Evolutionary conservation across 2,888 invertebrate species (phyloP).

Genomic region (Pollenia angustigena): DNA sequence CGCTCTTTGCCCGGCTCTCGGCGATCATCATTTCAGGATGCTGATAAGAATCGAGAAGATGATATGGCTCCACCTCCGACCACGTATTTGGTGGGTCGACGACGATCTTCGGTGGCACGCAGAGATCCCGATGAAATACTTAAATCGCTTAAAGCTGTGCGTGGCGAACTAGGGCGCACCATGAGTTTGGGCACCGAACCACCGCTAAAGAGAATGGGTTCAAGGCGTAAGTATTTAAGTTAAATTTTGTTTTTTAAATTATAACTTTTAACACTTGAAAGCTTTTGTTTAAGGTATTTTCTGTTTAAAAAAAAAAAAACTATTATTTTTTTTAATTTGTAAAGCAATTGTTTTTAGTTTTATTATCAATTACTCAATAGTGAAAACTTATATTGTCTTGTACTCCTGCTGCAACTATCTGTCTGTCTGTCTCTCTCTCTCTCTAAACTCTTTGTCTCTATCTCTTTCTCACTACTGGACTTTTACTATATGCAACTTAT

Average conservation of each 20-base stretch:
- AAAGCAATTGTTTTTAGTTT: slow-evolving; percentile 28
- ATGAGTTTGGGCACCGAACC: slow-evolving; percentile 90
- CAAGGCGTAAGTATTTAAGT: slow-evolving; percentile 88
- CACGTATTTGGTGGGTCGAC: slow-evolving; percentile 88
- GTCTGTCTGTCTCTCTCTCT: slow-evolving; percentile 28
- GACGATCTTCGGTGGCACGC: slow-evolving; percentile 92
- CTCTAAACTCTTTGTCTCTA: slow-evolving; percentile 17
- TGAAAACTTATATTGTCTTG: slow-evolving; percentile 28
- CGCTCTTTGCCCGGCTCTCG: slow-evolving; percentile 93
- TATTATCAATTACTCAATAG: not conserved
- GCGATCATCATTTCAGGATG: slow-evolving; percentile 92
- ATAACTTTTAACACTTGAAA: not conserved
- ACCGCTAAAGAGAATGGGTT: slow-evolving; percentile 85
- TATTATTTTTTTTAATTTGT: slow-evolving; percentile 31
- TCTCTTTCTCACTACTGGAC: slow-evolving; percentile 35
- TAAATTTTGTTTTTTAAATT: not conserved
- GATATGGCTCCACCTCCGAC: slow-evolving; percentile 85
- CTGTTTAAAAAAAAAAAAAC: too few relatives aligned
- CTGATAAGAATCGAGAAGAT: slow-evolving; percentile 86
- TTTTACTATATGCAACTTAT: slow-evolving; percentile 48
- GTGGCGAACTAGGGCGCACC: slow-evolving; percentile 92
- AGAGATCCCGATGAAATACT: slow-evolving; percentile 94
- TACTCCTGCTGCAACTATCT: slow-evolving; percentile 39
- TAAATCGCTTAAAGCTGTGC: slow-evolving; percentile 91
- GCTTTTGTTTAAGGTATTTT: slow-evolving; percentile 16